Base-by-base conservation (phyloP, 2,888 invertebrate species). In the Drosophila diplacantha region DNA sequence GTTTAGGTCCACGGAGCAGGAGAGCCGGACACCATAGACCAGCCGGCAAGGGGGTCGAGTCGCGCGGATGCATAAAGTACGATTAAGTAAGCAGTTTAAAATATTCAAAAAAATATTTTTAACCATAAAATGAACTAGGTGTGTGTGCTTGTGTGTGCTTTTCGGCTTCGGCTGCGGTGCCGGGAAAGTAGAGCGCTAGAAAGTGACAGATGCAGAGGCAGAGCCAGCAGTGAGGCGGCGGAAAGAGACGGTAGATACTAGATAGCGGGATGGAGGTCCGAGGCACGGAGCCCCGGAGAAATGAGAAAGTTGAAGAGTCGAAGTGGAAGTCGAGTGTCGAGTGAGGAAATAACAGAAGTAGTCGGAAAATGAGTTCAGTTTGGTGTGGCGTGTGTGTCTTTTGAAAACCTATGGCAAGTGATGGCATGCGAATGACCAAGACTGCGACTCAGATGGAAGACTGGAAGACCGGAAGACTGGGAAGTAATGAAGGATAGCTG, bases 401-500 rank as follows among this genome's bases (percentile, higher is more conserved):
- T 38, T 20, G 38, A 64, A 78, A 72, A 80, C 75, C 86, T 87
- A 87, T 87, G 87, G 87, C 87, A 87, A 87, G 87, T 86, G 85
- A 87, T 87, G 87, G 87, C 86, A 79, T 77, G 74, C 74, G 61
- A 67, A 76, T 78, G 73, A 81, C 81, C 86, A 86, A 85, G 86
- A 87, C 86, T 85, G 79, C 83, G 79, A 81, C 83, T 82, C 75
- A 49, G 20, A 29, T 20, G 50, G 18, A 35, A 52, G 43, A 22
- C 14, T 32, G 32, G 8, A 35, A 52, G 35, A 35, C 35, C 18
- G 47, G 8, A 49, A 53, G 47, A 34, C 34, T 29, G 53, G 65
- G 60, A 65, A 39, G 52, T n/a, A 24, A n/a, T 31, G 44, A 60
- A 24, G 64, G 51, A 69, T 31, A 52, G 53, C 50, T 22, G 41